phyloP scores from a whole-genome alignment of 2,113 vertebrate species.

The Dicentrarchus labrax region DNA sequence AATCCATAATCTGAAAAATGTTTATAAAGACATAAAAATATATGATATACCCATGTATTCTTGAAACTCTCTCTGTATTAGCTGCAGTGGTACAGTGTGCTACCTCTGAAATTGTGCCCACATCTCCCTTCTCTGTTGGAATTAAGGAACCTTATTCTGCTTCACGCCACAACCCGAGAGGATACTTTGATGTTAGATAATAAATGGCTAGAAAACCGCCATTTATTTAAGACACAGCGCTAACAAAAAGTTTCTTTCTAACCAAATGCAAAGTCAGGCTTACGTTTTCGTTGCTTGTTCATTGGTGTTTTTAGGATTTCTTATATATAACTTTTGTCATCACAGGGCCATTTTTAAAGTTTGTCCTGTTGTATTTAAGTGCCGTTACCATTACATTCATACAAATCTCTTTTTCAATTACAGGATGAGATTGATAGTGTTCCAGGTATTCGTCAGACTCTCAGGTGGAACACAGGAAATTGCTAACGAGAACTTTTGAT shows the following conservation, averaged over 20 bases:
- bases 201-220: slow-evolving; percentile 28
- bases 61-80: slow-evolving; percentile 62
- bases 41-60: slow-evolving; percentile 57
- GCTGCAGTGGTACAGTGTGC: slow-evolving; percentile 69
- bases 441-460: slow-evolving; percentile 56
- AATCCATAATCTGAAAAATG: slow-evolving; percentile 48
- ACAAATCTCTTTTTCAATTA: slow-evolving; percentile 30
- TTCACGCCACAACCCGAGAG: slow-evolving; percentile 27
- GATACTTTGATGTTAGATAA: slow-evolving; percentile 32
- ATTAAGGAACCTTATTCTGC: slow-evolving; percentile 30
- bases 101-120: slow-evolving; percentile 66
- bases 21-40: slow-evolving; percentile 45
- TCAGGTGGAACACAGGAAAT: slow-evolving; percentile 68
- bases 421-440: slow-evolving; percentile 29
- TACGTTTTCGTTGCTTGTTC: slow-evolving; percentile 38
- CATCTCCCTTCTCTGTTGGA: slow-evolving; percentile 21
- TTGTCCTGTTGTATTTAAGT: slow-evolving; percentile 66
- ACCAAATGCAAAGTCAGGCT: slow-evolving; percentile 15
- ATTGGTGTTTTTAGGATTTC: slow-evolving; percentile 47
- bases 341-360: slow-evolving; percentile 39
- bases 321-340: slow-evolving; percentile 28
- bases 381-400: slow-evolving; percentile 55
- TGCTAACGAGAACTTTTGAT: slow-evolving; percentile 38
- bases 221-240: slow-evolving; percentile 34
- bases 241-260: slow-evolving; percentile 21